Evolutionary conservation across 2,888 invertebrate species (phyloP).

Genomic region (Patella depressa): DNA sequence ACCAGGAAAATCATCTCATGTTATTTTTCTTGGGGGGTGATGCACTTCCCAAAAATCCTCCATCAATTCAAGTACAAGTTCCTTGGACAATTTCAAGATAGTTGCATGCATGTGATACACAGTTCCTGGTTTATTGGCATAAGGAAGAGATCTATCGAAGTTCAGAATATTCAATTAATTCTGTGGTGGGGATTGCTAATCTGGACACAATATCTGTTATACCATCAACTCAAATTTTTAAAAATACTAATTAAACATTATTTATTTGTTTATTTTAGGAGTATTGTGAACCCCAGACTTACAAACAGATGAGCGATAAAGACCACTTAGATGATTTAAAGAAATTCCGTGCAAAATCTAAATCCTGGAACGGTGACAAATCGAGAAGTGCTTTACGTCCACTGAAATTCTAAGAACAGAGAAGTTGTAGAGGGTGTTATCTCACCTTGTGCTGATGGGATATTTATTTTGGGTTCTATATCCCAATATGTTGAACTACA

Average conservation of each 20-base stretch:
- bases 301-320: constrained; percentile 90
- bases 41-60: too few relatives aligned
- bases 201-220: background rate
- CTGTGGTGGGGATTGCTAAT: background rate
- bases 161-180: too few relatives aligned
- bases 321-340: constrained; percentile 81
- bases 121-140: too few relatives aligned
- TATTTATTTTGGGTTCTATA: too few relatives aligned
- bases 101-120: too few relatives aligned
- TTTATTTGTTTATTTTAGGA: constrained; percentile 67
- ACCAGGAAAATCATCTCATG: background rate
- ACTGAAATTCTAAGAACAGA: constrained; percentile 48
- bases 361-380: constrained; percentile 74
- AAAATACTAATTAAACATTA: background rate
- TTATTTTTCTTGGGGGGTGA: too few relatives aligned
- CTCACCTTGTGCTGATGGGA: too few relatives aligned
- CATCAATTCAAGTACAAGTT: too few relatives aligned
- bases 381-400: constrained; percentile 53
- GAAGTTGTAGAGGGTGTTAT: too few relatives aligned
- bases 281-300: constrained; percentile 81
- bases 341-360: constrained; percentile 83
- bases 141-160: too few relatives aligned
- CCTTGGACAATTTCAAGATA: too few relatives aligned
- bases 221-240: constrained; percentile 8
- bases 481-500: too few relatives aligned